phyloP scores from a whole-genome alignment of 2,797 vertebrate genomes.

The Brachyalestes nurse region DNA sequence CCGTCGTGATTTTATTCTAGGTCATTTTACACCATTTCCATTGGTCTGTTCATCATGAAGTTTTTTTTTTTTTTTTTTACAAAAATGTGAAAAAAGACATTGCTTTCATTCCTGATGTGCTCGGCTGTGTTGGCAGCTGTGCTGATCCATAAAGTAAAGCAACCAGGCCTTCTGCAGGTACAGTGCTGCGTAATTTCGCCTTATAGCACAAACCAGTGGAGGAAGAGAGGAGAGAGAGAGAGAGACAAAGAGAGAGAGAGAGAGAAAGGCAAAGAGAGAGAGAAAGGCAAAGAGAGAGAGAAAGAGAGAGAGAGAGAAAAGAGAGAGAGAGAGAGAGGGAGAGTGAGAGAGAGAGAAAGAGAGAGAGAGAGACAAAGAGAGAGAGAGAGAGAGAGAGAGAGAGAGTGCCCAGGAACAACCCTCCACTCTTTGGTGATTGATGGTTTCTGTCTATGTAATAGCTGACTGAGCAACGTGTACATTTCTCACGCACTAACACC shows the following conservation, averaged over 20 bases:
- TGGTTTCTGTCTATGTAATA: constrained; percentile 72
- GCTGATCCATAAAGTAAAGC: not conserved
- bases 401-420: constrained; percentile 54
- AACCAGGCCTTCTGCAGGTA: constrained; percentile 68
- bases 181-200: constrained; percentile 74
- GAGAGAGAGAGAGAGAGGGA: constrained; percentile 57
- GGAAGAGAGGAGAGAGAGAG: no score
- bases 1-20: no score
- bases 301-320: constrained; percentile 6
- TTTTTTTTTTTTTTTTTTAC: no score
- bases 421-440: constrained; percentile 74
- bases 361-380: no score
- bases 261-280: constrained; percentile 16
- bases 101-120: no score
- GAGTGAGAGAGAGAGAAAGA: constrained; percentile 37
- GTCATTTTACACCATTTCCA: no score
- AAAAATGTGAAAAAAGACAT: no score
- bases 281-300: no score
- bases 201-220: constrained; percentile 20
- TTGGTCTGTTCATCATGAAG: no score
- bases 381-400: no score
- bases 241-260: no score
- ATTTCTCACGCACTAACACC: constrained; percentile 63
- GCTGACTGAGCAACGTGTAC: constrained; percentile 80
- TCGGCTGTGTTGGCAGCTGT: not conserved